Conservation (phyloP, 2,888 invertebrate species). For the Rugalucina vietnamica region DNA sequence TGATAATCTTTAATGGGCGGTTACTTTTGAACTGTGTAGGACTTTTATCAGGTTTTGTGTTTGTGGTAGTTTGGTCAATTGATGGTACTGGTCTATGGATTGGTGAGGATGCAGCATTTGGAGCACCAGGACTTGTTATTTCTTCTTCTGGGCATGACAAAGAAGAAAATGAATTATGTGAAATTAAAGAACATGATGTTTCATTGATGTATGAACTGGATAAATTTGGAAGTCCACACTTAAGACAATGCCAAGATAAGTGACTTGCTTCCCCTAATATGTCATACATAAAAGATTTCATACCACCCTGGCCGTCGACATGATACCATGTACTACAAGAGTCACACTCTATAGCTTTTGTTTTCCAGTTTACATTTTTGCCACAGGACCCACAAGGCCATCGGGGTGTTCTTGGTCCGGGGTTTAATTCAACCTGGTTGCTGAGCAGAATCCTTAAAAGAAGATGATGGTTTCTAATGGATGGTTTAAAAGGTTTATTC, state of each 20-base stretch:
- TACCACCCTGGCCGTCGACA: not conserved
- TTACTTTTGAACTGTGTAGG: no score
- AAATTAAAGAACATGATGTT: no score
- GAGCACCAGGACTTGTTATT: not conserved
- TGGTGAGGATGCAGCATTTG: not conserved
- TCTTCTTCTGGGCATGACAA: no score
- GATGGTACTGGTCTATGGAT: not conserved
- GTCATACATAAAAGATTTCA: not conserved
- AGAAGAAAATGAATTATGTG: not conserved
- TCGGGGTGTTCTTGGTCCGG: slow-evolving; percentile 15
- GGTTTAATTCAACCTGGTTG: slow-evolving; percentile 19
- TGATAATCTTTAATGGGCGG: not conserved
- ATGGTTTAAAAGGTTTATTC: not conserved
- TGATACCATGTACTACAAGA: slow-evolving; percentile 18
- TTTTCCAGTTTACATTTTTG: slow-evolving; percentile 30
- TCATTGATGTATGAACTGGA: not conserved
- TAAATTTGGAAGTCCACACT: not conserved
- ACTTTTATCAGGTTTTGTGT: no score
- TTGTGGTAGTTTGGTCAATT: no score
- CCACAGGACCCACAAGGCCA: slow-evolving; percentile 24
- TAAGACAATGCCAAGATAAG: not conserved
- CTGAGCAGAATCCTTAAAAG: not conserved
- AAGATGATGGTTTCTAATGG: not conserved
- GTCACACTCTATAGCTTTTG: slow-evolving; percentile 25
- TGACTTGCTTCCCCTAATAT: not conserved